Evolutionary conservation across 2,797 vertebrate species (phyloP).

Genomic region (Microctenopoma lineatum): DNA sequence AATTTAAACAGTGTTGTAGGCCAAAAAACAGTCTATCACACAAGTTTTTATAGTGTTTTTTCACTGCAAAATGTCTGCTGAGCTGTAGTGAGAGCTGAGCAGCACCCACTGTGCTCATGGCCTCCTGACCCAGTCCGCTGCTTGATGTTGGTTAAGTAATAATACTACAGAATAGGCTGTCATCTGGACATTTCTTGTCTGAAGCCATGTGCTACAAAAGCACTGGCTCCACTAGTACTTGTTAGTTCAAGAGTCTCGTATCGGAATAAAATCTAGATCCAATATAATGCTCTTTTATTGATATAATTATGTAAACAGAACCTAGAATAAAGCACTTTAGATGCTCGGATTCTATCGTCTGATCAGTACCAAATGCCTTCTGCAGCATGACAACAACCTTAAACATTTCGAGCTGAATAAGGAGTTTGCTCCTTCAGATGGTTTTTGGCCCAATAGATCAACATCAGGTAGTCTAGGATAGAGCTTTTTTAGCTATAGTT

Average conservation of each 20-base stretch:
- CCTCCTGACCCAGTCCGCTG: constrained; percentile 51
- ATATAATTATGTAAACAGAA: too few species aligned
- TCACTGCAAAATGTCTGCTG: constrained; percentile 31
- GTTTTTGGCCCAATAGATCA: too few species aligned
- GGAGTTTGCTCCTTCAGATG: not conserved
- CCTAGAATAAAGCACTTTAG: not conserved
- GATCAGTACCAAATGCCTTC: not conserved
- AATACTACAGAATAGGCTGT: constrained; percentile 27
- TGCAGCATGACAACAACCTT: not conserved
- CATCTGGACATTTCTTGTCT: constrained; percentile 38
- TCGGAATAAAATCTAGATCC: constrained; percentile 1
- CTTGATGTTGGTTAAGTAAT: constrained; percentile 51
- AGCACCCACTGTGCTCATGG: constrained; percentile 31
- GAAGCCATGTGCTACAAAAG: constrained; percentile 26
- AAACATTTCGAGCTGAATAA: not conserved
- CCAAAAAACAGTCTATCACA: constrained; percentile 26
- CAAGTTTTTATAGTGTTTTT: constrained; percentile 45
- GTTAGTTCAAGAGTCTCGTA: constrained; percentile 14
- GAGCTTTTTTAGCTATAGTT: too few species aligned
- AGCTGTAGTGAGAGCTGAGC: constrained; percentile 46
- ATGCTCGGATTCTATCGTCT: not conserved
- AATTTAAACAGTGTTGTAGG: constrained; percentile 34
- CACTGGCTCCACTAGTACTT: constrained; percentile 17
- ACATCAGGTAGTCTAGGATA: too few species aligned
- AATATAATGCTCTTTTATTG: not conserved